phyloP scores from a whole-genome alignment of 2,888 invertebrate genomes.

The Plutella xylostella region DNA sequence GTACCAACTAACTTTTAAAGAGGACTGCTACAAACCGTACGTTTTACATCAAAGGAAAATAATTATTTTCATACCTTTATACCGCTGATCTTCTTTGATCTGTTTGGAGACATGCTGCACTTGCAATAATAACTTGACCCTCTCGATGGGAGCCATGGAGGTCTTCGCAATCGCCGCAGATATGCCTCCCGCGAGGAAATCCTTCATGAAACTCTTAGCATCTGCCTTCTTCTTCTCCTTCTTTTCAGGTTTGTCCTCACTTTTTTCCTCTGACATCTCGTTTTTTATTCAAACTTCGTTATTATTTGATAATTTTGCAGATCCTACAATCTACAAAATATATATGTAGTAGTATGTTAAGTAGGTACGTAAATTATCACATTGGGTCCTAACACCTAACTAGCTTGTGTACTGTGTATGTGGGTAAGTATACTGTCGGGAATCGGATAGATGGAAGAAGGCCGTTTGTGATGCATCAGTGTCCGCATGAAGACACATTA shows the following conservation, averaged over 20 bases:
- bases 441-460: no score
- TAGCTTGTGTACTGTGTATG: no score
- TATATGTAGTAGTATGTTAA: no score
- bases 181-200: conserved; percentile 91
- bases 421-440: no score
- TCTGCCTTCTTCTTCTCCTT: conserved; percentile 36
- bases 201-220: conserved; percentile 84
- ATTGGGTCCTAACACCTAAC: no score
- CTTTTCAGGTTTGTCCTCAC: conserved; percentile 16
- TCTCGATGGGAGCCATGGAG: conserved; percentile 94
- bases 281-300: background rate
- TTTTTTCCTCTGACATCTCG: conserved; percentile 16
- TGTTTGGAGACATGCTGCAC: conserved; percentile 95
- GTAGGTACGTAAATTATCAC: no score
- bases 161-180: conserved; percentile 96
- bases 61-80: conserved; percentile 73
- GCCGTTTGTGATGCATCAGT: no score
- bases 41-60: background rate
- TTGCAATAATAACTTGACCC: conserved; percentile 93
- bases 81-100: conserved; percentile 85
- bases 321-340: no score
- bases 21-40: background rate
- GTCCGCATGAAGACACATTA: no score
- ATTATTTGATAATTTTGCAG: background rate
- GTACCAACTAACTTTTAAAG: background rate